A percentile compares a stretch with the other conserved stretches of the same genome.
Conservation (phyloP, 2,113 vertebrate genomes). For the Todiramphus saurophagus region DNA sequence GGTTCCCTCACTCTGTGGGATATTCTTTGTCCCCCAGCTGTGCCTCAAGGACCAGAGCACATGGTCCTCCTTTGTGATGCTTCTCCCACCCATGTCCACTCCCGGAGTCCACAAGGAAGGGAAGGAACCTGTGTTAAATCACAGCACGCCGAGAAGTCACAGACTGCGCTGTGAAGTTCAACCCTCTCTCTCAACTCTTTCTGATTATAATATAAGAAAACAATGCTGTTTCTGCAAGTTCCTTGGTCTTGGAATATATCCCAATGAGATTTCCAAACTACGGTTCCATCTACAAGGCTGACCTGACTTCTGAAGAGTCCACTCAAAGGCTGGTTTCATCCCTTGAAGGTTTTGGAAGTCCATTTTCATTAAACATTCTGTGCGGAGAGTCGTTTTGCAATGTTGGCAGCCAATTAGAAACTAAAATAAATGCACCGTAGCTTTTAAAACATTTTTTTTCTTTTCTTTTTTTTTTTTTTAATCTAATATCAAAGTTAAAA, state of each 20-base stretch:
- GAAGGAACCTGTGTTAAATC: not conserved
- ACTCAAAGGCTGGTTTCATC: not conserved
- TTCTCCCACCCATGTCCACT: not conserved
- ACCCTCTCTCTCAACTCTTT: not conserved
- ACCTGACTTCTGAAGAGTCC: not conserved
- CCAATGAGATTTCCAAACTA: not conserved
- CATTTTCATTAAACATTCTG: not conserved
- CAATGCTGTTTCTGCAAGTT: not conserved
- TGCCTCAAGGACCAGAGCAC: not conserved
- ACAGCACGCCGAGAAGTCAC: not conserved
- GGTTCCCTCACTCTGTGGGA: not conserved
- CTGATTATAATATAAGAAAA: not conserved
- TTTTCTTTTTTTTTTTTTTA: not conserved
- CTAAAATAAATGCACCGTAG: conserved; percentile 41
- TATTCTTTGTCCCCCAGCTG: not conserved
- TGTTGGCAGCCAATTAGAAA: conserved; percentile 59
- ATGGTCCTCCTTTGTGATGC: accelerated
- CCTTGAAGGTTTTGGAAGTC: not conserved
- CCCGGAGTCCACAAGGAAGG: accelerated
- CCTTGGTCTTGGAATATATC: not conserved
- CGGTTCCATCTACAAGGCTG: not conserved
- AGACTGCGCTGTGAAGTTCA: not conserved
- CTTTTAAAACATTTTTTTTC: conserved; percentile 33
- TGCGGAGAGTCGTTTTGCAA: not conserved
- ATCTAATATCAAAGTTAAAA: conserved; percentile 50